phyloP scores from a whole-genome alignment of 1,140 invertebrate genomes.

The Diorhabda sublineata region DNA sequence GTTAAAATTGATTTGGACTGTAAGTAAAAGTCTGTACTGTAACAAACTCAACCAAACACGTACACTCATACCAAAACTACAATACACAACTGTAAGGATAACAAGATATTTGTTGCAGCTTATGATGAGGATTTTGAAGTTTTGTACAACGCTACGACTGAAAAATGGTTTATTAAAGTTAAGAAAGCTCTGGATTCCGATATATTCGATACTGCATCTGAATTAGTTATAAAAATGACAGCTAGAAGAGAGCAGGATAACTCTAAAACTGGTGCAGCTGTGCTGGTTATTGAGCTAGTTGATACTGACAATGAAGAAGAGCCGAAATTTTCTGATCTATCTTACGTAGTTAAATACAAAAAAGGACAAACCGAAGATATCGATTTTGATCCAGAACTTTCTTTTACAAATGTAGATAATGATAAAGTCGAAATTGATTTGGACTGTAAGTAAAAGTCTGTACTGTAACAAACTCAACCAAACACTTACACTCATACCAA shows the following conservation, averaged over 20 bases:
- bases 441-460: neutral
- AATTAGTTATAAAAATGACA: slow-evolving; percentile 20
- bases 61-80: too few species aligned
- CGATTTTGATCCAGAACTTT: neutral
- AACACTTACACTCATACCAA: too few species aligned
- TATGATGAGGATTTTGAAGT: too few species aligned
- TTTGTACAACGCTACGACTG: too few species aligned
- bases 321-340: slow-evolving; percentile 11
- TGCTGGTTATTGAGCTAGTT: slow-evolving; percentile 21
- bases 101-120: too few species aligned
- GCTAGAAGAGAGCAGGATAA: slow-evolving; percentile 15
- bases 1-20: too few species aligned
- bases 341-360: slow-evolving; percentile 19
- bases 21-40: too few species aligned
- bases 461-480: too few species aligned
- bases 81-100: too few species aligned
- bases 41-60: too few species aligned
- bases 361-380: neutral
- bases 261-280: slow-evolving; percentile 7
- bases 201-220: slow-evolving; percentile 4
- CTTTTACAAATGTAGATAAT: neutral
- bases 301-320: neutral
- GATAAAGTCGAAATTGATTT: neutral
- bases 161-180: too few species aligned
- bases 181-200: neutral